phyloP scores from a whole-genome alignment of 2,797 vertebrate genomes.

The Anisognathus igniventris region DNA sequence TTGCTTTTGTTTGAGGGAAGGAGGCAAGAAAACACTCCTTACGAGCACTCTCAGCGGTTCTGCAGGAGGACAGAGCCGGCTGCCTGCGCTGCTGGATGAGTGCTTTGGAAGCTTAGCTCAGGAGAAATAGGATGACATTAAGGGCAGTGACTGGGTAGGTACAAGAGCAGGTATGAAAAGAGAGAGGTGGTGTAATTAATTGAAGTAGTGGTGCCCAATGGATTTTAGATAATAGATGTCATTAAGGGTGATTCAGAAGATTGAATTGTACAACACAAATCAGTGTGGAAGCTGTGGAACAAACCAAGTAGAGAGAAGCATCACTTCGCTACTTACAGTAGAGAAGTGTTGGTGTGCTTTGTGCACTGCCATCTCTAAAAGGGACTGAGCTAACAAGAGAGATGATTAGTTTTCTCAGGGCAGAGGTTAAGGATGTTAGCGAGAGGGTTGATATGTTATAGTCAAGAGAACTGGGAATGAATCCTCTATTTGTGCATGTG shows the following conservation, averaged over 20 bases:
- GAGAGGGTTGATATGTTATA: slow-evolving; percentile 60
- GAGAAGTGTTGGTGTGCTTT: slow-evolving; percentile 63
- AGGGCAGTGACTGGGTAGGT: slow-evolving; percentile 59
- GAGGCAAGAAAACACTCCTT: slow-evolving; percentile 54
- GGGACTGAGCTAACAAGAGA: slow-evolving; percentile 58
- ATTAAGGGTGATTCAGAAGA: slow-evolving; percentile 69
- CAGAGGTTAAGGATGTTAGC: slow-evolving; percentile 64
- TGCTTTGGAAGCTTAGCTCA: slow-evolving; percentile 51
- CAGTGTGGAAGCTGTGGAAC: slow-evolving; percentile 59
- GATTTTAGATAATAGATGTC: slow-evolving; percentile 69
- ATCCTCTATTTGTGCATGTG: slow-evolving; percentile 51
- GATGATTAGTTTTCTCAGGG: slow-evolving; percentile 62
- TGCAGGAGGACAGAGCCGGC: neutral
- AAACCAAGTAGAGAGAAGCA: slow-evolving; percentile 56
- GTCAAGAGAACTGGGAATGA: slow-evolving; percentile 63
- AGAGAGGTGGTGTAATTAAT: slow-evolving; percentile 61
- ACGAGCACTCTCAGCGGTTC: slow-evolving; percentile 13
- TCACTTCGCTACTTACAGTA: slow-evolving; percentile 19
- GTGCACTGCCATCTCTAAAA: slow-evolving; percentile 53
- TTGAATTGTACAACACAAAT: slow-evolving; percentile 65
- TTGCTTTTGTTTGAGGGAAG: slow-evolving; percentile 62
- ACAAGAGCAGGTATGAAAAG: slow-evolving; percentile 60
- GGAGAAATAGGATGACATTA: slow-evolving; percentile 66
- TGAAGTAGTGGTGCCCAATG: slow-evolving; percentile 60
- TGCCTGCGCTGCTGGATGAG: slow-evolving; percentile 26